These are phyloP conservation scores for Neolamprologus ventralis DNA, from an alignment of 2,113 vertebrate species.

Conservation along the genomic window DNA sequence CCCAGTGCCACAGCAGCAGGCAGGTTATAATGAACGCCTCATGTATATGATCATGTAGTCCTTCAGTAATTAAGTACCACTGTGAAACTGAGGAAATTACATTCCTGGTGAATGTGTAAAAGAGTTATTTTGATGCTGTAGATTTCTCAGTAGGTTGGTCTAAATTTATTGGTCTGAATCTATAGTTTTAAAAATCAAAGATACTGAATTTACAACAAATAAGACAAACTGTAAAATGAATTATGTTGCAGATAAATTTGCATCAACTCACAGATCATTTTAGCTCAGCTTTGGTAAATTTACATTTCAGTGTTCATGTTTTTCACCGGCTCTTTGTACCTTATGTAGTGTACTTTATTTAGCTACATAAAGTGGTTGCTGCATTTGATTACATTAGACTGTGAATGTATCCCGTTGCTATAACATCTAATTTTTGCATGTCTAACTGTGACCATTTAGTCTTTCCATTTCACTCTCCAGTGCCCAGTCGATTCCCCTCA, in stretches of 20 bases:
- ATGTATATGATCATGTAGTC: neutral
- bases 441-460: slow-evolving; percentile 53
- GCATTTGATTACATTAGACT: neutral
- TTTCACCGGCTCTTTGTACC: neutral
- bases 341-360: neutral
- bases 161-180: neutral
- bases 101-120: neutral
- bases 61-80: neutral
- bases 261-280: neutral
- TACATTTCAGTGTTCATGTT: neutral
- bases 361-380: neutral
- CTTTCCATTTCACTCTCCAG: slow-evolving; percentile 59
- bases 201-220: neutral
- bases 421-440: neutral
- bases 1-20: neutral
- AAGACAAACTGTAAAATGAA: neutral
- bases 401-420: neutral
- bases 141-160: neutral
- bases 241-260: neutral
- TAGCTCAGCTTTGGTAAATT: neutral
- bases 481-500: slow-evolving; percentile 22
- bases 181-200: neutral
- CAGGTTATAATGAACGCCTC: neutral
- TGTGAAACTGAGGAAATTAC: neutral
- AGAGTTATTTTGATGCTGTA: neutral